A percentile compares a stretch with the other conserved stretches of the same genome.
Conservation (phyloP, 2,113 vertebrate genomes). For the Carettochelys insculpta region DNA sequence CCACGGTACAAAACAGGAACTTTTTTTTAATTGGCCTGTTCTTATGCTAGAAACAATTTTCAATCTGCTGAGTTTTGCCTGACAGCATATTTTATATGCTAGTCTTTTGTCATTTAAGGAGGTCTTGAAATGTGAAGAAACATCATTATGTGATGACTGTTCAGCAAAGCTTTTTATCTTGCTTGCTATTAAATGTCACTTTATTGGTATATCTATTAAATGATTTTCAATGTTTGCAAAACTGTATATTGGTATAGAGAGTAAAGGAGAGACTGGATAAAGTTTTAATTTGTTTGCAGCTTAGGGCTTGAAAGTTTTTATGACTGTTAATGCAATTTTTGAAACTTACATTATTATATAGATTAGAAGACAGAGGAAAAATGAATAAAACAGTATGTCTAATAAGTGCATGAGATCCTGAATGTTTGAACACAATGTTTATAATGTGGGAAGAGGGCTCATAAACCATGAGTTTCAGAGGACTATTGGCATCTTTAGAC, state of each 20-base stretch:
- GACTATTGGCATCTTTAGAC: conserved; percentile 33
- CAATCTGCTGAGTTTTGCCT: conserved; percentile 6
- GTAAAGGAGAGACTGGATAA: conserved; percentile 55
- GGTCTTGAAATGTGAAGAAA: conserved; percentile 42
- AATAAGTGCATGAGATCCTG: background rate
- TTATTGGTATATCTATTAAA: conserved; percentile 76
- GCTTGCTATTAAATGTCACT: conserved; percentile 67
- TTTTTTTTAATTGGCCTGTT: background rate
- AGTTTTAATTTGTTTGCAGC: conserved; percentile 66
- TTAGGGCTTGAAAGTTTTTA: conserved; percentile 41
- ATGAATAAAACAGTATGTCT: conserved; percentile 25
- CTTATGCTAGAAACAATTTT: conserved; percentile 12
- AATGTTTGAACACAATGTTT: conserved; percentile 22
- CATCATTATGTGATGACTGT: conserved; percentile 53
- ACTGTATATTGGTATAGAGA: conserved; percentile 38
- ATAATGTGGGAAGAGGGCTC: background rate
- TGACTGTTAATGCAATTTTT: conserved; percentile 48
- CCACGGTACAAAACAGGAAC: background rate
- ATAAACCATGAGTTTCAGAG: conserved; percentile 35
- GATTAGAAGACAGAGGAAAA: conserved; percentile 53
- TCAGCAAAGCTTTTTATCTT: conserved; percentile 72
- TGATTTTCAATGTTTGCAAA: conserved; percentile 68
- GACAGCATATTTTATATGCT: conserved; percentile 39
- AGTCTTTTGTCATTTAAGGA: conserved; percentile 44
- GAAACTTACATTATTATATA: conserved; percentile 39